phyloP scores from a whole-genome alignment of 2,113 vertebrate genomes.

The Isurus oxyrinchus region DNA sequence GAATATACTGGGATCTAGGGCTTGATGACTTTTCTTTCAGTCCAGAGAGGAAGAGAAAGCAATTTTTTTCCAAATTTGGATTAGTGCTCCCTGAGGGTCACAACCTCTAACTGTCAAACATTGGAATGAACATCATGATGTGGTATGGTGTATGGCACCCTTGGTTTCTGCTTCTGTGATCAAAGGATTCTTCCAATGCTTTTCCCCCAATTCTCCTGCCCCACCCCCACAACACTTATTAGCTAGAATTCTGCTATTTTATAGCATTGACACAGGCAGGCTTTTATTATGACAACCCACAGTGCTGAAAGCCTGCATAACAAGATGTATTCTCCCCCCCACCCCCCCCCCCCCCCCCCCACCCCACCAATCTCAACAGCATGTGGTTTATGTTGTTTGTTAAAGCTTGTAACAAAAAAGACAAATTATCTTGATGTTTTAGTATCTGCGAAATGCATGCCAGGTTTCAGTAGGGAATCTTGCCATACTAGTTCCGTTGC shows the following conservation, averaged over 20 bases:
- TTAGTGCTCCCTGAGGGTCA: background rate
- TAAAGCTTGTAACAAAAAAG: background rate
- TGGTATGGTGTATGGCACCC: background rate
- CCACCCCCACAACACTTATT: background rate
- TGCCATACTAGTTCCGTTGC: background rate
- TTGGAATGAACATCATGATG: background rate
- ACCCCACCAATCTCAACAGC: background rate
- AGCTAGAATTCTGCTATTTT: background rate
- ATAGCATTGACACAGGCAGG: background rate
- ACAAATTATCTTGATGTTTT: background rate
- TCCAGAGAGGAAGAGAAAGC: background rate
- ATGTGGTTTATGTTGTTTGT: background rate
- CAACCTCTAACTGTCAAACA: background rate
- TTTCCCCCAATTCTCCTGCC: background rate
- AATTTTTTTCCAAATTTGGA: background rate
- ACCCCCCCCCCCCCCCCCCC: too few species aligned
- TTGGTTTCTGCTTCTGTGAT: background rate
- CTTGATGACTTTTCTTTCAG: background rate
- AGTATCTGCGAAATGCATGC: background rate
- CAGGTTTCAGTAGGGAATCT: background rate
- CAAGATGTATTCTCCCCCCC: background rate
- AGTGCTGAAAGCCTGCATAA: background rate
- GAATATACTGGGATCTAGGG: background rate
- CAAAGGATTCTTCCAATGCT: background rate
- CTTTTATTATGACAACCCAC: background rate